These are phyloP conservation scores for Watsonalla cultraria DNA, from an alignment of 2,888 invertebrate genomes.

Conservation along the genomic window DNA sequence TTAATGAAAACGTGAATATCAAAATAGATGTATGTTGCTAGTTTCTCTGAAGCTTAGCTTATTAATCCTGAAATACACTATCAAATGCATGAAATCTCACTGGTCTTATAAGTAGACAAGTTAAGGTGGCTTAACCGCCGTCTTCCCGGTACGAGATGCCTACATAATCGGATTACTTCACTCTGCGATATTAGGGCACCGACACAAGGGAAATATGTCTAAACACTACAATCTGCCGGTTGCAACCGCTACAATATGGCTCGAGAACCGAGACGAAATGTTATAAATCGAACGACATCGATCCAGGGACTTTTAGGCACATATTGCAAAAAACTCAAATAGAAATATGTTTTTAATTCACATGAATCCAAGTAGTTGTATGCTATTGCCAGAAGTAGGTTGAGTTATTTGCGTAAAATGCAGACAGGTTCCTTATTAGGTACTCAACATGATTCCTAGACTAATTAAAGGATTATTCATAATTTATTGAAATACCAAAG, in stretches of 20 bases:
- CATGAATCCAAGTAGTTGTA: too few species aligned
- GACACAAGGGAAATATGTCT: conserved; percentile 66
- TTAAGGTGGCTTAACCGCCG: conserved; percentile 26
- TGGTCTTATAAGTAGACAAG: conserved; percentile 23
- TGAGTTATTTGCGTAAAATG: too few species aligned
- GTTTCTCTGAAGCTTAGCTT: conserved; percentile 4
- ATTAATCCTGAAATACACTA: conserved; percentile 9
- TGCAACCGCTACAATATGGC: conserved; percentile 8
- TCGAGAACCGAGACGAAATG: neutral
- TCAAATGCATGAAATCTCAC: conserved; percentile 9
- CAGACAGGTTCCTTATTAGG: too few species aligned
- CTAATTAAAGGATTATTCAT: too few species aligned
- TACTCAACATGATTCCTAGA: too few species aligned
- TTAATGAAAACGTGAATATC: neutral
- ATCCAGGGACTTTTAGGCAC: too few species aligned
- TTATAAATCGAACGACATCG: neutral
- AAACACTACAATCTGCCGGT: conserved; percentile 41
- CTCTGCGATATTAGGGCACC: conserved; percentile 50
- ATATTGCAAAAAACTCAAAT: too few species aligned
- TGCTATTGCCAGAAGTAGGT: too few species aligned
- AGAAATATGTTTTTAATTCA: too few species aligned
- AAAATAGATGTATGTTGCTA: neutral
- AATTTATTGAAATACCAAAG: neutral
- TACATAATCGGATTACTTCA: conserved; percentile 61
- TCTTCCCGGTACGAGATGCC: conserved; percentile 28